A percentile compares a stretch with the other conserved stretches of the same genome.
These are phyloP conservation scores for Netelia virgata DNA, from an alignment of 2,888 invertebrate genomes.

Conservation along the genomic window DNA sequence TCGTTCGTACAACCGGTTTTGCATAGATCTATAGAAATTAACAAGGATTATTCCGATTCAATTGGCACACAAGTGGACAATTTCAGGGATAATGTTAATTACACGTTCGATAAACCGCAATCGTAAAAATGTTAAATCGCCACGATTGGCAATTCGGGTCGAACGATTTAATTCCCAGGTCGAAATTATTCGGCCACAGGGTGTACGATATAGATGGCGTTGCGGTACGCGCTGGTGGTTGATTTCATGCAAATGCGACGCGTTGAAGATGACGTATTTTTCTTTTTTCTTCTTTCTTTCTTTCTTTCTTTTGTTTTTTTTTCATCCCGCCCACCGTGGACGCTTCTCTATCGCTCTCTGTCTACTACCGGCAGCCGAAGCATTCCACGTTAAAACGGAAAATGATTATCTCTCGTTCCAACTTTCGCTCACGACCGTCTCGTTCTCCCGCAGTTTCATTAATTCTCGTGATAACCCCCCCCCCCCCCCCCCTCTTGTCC, in stretches of 20 bases:
- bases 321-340: constrained; percentile 1
- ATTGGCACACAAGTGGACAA: neutral
- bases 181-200: constrained; percentile 17
- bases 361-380: neutral
- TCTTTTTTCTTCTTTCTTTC: constrained; percentile 48
- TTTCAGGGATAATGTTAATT: neutral
- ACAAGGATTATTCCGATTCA: constrained; percentile 33
- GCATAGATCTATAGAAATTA: neutral
- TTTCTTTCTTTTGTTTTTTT: constrained; percentile 17
- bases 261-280: constrained; percentile 34
- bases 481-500: constrained; percentile 3
- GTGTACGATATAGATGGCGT: constrained; percentile 33
- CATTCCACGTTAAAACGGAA: constrained; percentile 55
- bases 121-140: constrained; percentile 21
- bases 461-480: constrained; percentile 64
- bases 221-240: constrained; percentile 23
- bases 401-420: constrained; percentile 51
- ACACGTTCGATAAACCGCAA: neutral
- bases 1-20: constrained; percentile 35
- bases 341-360: constrained; percentile 43
- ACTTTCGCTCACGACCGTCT: constrained; percentile 39
- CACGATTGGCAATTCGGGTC: constrained; percentile 29
- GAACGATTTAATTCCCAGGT: constrained; percentile 23
- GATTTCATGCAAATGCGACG: constrained; percentile 63
- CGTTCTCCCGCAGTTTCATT: constrained; percentile 60